Evolutionary conservation across 2,888 invertebrate species (phyloP), one percentile per base, ranked within the genome.

Genomic region (Alviniconcha strummeri): DNA sequence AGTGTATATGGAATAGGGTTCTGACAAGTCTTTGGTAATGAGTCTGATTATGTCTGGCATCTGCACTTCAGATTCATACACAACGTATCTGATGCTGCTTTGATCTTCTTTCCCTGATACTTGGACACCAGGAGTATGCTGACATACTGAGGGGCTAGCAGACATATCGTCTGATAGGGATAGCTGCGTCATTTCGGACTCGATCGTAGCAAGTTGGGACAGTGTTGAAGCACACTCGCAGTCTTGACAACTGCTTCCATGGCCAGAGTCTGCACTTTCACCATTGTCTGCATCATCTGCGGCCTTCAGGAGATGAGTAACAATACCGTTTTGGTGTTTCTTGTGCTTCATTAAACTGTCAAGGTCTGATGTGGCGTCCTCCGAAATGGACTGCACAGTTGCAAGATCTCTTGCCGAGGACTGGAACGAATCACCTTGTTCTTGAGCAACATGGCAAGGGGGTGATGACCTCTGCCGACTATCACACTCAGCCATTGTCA

Each of bases 1-100:
- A 60, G 99, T 99, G 94, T 99, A 99, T 95, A 99, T 99, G 89
- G 99, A 99, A 95, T 99, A 99, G 71, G 99, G 99, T 95, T 99
- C 99, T 85, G 99, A 99, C 90, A 99, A 96, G 95, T 99, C 99
- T 94, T 98, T 98, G 94, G 99, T 98, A 94, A 99, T 99, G 92
- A 99, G 96, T 95, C 97, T 96, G 98, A 99, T 99, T 90, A 99
- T 99, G 94, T 98, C 97, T 91, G 98, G 97, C 98, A 99, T 98
- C 95, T 99, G 99, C 89, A 97, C 94, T 95, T 99, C 99, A 91
- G 98, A 98, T 95, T 97, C 96, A 94, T 99, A 99, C 71, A 93
- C 93, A 80, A 93, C 91, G 90, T 94, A 94, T 81, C 55, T 71
- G 64, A 94, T 92, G 83, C 89, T 90, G 81, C 88, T 83, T 64